A percentile compares a stretch with the other conserved stretches of the same genome.
phyloP scores from a whole-genome alignment of 2,888 invertebrate species.

The Linnaemya vulpina region DNA sequence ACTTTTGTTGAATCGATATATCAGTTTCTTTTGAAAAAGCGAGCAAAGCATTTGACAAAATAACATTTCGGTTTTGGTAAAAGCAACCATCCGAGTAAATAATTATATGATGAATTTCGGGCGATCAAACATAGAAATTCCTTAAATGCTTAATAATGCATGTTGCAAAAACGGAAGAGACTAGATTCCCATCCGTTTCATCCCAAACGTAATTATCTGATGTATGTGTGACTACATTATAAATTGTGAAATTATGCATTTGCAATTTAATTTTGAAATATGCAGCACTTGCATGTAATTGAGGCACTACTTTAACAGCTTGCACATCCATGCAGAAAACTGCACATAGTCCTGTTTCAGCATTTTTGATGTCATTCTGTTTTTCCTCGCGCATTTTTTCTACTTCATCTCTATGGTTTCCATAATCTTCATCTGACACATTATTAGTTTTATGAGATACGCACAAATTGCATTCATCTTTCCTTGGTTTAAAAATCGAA shows the following conservation, averaged over 20 bases:
- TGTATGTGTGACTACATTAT: neutral
- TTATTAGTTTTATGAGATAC: too few species aligned
- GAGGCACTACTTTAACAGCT: too few species aligned
- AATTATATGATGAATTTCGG: slow-evolving; percentile 10
- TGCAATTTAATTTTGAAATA: too few species aligned
- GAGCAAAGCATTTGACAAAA: slow-evolving; percentile 1
- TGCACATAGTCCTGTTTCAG: neutral
- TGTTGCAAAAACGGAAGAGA: slow-evolving; percentile 14
- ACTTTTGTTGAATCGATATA: slow-evolving; percentile 33
- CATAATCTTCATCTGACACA: neutral
- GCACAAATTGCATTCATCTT: too few species aligned
- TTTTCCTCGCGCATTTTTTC: too few species aligned
- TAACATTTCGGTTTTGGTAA: too few species aligned
- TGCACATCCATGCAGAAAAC: neutral
- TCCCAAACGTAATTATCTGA: slow-evolving; percentile 4
- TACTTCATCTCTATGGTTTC: neutral
- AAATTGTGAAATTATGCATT: slow-evolving; percentile 2
- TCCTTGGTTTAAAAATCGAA: too few species aligned
- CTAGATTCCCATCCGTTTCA: slow-evolving; percentile 1
- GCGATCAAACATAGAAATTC: neutral
- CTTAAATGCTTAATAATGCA: slow-evolving; percentile 33
- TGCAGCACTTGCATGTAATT: too few species aligned
- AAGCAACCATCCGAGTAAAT: too few species aligned
- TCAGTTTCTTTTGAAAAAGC: slow-evolving; percentile 25
- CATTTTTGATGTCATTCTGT: neutral